A percentile compares a stretch with the other conserved stretches of the same genome.
Evolutionary conservation across 2,797 vertebrate species (phyloP).

Genomic region (Phaenicophaeus curvirostris): DNA sequence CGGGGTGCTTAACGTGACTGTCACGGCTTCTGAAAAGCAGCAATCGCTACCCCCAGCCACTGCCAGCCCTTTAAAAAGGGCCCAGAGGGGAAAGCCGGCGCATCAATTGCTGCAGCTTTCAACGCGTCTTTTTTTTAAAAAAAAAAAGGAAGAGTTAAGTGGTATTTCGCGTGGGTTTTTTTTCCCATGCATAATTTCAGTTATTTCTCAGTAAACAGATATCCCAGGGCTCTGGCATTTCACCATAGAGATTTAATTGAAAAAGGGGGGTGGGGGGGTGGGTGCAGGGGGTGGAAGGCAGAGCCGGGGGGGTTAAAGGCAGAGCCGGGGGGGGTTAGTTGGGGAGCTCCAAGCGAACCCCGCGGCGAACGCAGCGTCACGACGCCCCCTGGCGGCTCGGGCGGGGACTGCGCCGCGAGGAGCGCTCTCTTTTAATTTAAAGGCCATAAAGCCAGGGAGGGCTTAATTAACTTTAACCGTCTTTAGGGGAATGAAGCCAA

Average conservation of each 20-base stretch:
- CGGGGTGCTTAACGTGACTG: slow-evolving; percentile 40
- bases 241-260: slow-evolving; percentile 5
- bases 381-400: not conserved
- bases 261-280: not conserved
- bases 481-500: slow-evolving; percentile 91
- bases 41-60: slow-evolving; percentile 35
- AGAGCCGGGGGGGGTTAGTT: no score
- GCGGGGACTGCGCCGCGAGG: slow-evolving; percentile 83
- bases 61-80: slow-evolving; percentile 50
- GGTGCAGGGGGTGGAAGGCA: not conserved
- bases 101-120: slow-evolving; percentile 62
- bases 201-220: slow-evolving; percentile 51
- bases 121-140: not conserved
- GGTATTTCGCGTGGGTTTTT: slow-evolving; percentile 61
- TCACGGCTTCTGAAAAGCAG: slow-evolving; percentile 47
- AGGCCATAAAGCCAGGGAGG: slow-evolving; percentile 91
- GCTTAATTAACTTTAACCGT: slow-evolving; percentile 94
- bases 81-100: slow-evolving; percentile 62
- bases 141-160: slow-evolving; percentile 49
- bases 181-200: slow-evolving; percentile 39
- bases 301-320: no score
- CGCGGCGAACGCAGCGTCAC: not conserved
- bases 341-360: no score
- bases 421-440: slow-evolving; percentile 92
- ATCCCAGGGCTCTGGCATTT: not conserved